phyloP scores from a whole-genome alignment of 2,797 vertebrate genomes.

The Vireo griseus region DNA sequence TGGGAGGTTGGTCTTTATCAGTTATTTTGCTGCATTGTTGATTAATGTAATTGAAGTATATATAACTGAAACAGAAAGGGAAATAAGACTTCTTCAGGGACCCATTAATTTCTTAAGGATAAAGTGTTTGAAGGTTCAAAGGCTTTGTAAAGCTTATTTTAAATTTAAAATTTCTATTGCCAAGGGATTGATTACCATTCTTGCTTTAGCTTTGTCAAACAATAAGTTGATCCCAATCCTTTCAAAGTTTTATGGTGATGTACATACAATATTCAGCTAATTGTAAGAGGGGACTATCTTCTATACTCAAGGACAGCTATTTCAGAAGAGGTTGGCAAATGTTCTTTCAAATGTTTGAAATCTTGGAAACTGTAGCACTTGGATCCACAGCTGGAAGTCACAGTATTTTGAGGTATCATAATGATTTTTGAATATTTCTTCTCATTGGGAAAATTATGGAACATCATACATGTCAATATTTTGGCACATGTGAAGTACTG shows the following conservation, averaged over 20 bases:
- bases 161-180: conserved; percentile 79
- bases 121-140: conserved; percentile 80
- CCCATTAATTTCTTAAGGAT: conserved; percentile 82
- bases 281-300: conserved; percentile 13
- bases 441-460: background rate
- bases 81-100: conserved; percentile 78
- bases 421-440: background rate
- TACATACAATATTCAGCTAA: conserved; percentile 3
- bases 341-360: conserved; percentile 17
- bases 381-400: background rate
- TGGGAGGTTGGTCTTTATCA: conserved; percentile 25
- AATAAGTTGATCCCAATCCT: conserved; percentile 67
- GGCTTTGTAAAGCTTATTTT: conserved; percentile 81
- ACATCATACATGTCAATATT: background rate
- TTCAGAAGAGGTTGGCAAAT: conserved; percentile 13
- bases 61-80: conserved; percentile 71
- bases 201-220: conserved; percentile 76
- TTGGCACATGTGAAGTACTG: background rate
- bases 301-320: conserved; percentile 63
- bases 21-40: conserved; percentile 71
- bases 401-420: background rate
- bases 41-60: conserved; percentile 76
- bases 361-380: conserved; percentile 10
- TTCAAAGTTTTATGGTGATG: conserved; percentile 69
- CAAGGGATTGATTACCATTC: conserved; percentile 78